Evolutionary conservation across 2,797 vertebrate genomes (phyloP), one percentile per base, ranked within the genome.

Genomic region (Xenopus petersii): DNA sequence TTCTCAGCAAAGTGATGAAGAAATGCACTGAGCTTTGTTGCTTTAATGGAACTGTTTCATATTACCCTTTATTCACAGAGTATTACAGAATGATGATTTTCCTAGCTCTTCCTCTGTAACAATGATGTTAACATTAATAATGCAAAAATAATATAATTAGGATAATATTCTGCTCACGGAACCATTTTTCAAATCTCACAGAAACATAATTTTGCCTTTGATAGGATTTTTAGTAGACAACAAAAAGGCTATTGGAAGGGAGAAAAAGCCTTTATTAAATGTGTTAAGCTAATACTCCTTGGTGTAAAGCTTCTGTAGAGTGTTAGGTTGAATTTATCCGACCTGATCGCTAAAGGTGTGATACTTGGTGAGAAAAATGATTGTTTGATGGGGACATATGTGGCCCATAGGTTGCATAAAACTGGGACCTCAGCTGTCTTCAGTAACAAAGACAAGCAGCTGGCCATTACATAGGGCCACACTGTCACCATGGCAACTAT

Each of bases 321-420:
- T 15, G 8, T 64, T 64, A 64, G 46, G 62, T 17, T 9, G 62
- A 42, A 64, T 64, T 17, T 46, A 46, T 21, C 36, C 64, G 4
- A 12, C 30, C 61, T 16, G 36, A 70, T 73, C 51, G 54, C 62
- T 55, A 12, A 61, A 73, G 71, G 71, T 79, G 71, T 61, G 71
- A 79, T 74, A 60, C 24, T 74, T 79, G 70, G 12, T 70, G 46
- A 67, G 51, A 62, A 79, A 72, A 56, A 70, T 79, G 63, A 71
- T 64, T 72, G 66, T 79, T 79, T 79, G 65, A 74, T 70, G 61
- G 77, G 67, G 77, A 79, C 71, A 79, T 79, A 79, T 79, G 77
- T 74, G 77, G 77, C 74, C 71, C 70, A 55, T 47, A 47, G 63
- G 67, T 70, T 67, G 30, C 51, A 66, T 70, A 66, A 79, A 66